Conservation (phyloP, 2,888 invertebrate species). For the Homarus gammarus region DNA sequence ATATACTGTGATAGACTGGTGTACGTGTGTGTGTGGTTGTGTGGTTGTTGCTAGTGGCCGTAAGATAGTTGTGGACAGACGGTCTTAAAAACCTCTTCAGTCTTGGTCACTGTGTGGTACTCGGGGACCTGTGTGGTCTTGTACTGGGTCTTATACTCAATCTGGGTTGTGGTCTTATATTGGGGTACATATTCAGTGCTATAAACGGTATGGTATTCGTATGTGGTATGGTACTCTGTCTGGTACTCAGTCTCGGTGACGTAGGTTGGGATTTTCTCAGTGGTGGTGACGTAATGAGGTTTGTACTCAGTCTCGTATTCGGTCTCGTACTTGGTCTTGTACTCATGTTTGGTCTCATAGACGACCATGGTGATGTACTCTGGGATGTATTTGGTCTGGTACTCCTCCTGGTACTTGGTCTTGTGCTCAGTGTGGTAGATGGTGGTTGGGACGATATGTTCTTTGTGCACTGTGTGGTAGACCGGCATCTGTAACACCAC, state of each 20-base stretch:
- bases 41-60: slow-evolving; percentile 3
- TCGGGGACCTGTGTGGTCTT: neutral
- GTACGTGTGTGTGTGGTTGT: too few species aligned
- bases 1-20: too few species aligned
- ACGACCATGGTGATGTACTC: slow-evolving; percentile 47
- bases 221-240: slow-evolving; percentile 44
- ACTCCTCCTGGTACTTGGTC: slow-evolving; percentile 20
- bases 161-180: slow-evolving; percentile 45
- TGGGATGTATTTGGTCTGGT: slow-evolving; percentile 41
- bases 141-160: slow-evolving; percentile 43
- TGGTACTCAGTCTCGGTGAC: slow-evolving; percentile 61
- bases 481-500: slow-evolving; percentile 59
- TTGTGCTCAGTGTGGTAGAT: slow-evolving; percentile 49
- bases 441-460: slow-evolving; percentile 34
- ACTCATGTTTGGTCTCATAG: slow-evolving; percentile 57
- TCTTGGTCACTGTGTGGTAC: slow-evolving; percentile 30
- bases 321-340: slow-evolving; percentile 57
- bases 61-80: slow-evolving; percentile 29
- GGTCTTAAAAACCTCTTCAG: slow-evolving; percentile 28
- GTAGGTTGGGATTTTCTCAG: neutral
- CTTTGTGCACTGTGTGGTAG: slow-evolving; percentile 46
- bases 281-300: slow-evolving; percentile 14
- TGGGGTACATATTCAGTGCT: slow-evolving; percentile 44
- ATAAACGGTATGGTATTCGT: slow-evolving; percentile 61
- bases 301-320: slow-evolving; percentile 43